A percentile compares a stretch with the other conserved stretches of the same genome.
Conservation (phyloP, 1,140 invertebrate genomes). For the Ostrea denselamellosa region DNA sequence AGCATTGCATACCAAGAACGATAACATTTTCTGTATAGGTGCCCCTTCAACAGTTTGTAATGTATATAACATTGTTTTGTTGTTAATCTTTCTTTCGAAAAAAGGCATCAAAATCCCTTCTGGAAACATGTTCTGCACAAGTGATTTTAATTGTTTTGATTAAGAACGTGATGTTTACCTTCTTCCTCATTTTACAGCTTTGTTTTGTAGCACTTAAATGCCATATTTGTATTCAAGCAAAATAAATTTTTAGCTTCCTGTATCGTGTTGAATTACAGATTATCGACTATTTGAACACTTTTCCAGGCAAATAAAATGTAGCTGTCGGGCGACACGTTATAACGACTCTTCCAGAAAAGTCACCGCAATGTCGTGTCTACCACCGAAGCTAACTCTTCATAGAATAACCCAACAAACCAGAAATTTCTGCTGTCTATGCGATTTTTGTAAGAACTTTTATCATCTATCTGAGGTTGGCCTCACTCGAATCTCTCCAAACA, state of each 20-base stretch:
- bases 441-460: no score
- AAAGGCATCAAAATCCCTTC: conserved; percentile 14
- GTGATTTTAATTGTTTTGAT: conserved; percentile 34
- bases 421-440: no score
- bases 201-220: conserved; percentile 36
- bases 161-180: conserved; percentile 10
- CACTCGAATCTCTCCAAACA: no score
- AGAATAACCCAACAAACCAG: no score
- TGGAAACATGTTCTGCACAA: not conserved
- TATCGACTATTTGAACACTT: conserved; percentile 24
- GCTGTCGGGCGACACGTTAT: not conserved
- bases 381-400: no score
- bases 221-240: not conserved
- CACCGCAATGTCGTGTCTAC: no score
- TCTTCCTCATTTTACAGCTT: not conserved
- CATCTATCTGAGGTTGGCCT: no score
- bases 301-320: conserved; percentile 17
- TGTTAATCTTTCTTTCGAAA: not conserved
- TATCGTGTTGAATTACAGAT: conserved; percentile 38
- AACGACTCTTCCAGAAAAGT: conserved; percentile 4
- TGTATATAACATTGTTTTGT: conserved; percentile 4
- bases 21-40: not conserved
- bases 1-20: not conserved
- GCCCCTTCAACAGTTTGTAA: not conserved
- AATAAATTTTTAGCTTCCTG: conserved; percentile 22